These are phyloP conservation scores for Cantharis lateralis DNA, from an alignment of 2,888 invertebrate genomes.

Conservation along the genomic window DNA sequence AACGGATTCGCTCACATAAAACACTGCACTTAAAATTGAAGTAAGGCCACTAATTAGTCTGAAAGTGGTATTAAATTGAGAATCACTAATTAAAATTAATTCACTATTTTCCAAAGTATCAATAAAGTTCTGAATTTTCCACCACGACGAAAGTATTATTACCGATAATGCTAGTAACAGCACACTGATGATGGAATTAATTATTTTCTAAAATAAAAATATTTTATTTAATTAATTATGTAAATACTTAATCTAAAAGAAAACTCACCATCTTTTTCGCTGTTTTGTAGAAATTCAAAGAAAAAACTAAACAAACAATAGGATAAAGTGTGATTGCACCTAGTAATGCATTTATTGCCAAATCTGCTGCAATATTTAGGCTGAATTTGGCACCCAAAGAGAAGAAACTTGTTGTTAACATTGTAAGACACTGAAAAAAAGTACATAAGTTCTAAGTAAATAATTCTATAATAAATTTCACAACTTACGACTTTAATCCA, in stretches of 20 bases:
- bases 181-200: not conserved
- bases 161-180: not conserved
- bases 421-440: not conserved
- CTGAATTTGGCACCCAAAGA: not conserved
- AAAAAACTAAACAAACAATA: constrained; percentile 1
- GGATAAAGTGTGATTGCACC: constrained; percentile 6
- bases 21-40: not conserved
- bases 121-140: constrained; percentile 4
- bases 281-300: not conserved
- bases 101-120: not conserved
- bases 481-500: constrained; percentile 13
- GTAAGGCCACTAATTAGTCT: constrained; percentile 7
- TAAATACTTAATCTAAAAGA: not conserved
- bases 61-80: not conserved
- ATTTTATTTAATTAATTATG: not conserved
- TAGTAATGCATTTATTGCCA: constrained; percentile 2
- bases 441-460: no score
- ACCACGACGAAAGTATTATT: constrained; percentile 13
- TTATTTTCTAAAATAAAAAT: not conserved
- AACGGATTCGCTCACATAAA: constrained; percentile 10
- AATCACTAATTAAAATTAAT: not conserved
- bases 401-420: constrained; percentile 5
- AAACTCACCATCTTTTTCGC: constrained; percentile 2
- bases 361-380: not conserved
- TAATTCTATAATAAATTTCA: not conserved